Evolutionary conservation across 2,888 invertebrate species (phyloP), one percentile per base, ranked within the genome.

Genomic region (Acholoe squamosa): DNA sequence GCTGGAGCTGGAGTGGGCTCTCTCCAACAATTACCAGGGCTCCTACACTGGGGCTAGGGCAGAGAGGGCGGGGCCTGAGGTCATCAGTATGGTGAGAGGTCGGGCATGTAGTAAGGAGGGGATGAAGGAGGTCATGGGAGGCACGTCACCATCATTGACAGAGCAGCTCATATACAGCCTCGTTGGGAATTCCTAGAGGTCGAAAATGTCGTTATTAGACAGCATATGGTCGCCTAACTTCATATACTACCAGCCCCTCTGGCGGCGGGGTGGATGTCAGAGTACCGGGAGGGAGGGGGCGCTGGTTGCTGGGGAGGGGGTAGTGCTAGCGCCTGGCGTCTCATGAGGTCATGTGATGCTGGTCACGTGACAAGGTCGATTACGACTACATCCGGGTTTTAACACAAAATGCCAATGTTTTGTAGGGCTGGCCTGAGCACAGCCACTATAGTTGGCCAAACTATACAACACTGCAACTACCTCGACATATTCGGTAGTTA

Each of bases 321-420:
- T 61, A 61, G n/a, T 19, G 14, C 61, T n/a, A n/a, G 61, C 22
- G 61, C 22, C 61, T 19, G 61, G n/a, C 19, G 61, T 61, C 61
- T 61, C 61, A n/a, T 61, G 61, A 61, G 61, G n/a, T 19, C 61
- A 61, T 19, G 61, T n/a, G 61, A 61, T 61, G 61, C 61, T 61
- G 19, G 61, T 61, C 61, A 61, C 61, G 61, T 61, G 61, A 61
- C 61, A 3, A 7, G 61, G 19, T 61, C 61, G 61, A 61, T 61
- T 61, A 61, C 61, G 61, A 12, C 61, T 61, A 3, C 61, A 61
- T 61, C 61, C 61, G 61, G 61, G 61, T 61, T n/a, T 43, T 43
- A 43, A 43, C 43, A 10, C 43, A 43, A 43, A 43, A 43, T 43
- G 43, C 43, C 43, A 43, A 43, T 43, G 43, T 43, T 43, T 43